Evolutionary conservation across 2,888 invertebrate species (phyloP).

Genomic region (Drosophila macrospina): DNA sequence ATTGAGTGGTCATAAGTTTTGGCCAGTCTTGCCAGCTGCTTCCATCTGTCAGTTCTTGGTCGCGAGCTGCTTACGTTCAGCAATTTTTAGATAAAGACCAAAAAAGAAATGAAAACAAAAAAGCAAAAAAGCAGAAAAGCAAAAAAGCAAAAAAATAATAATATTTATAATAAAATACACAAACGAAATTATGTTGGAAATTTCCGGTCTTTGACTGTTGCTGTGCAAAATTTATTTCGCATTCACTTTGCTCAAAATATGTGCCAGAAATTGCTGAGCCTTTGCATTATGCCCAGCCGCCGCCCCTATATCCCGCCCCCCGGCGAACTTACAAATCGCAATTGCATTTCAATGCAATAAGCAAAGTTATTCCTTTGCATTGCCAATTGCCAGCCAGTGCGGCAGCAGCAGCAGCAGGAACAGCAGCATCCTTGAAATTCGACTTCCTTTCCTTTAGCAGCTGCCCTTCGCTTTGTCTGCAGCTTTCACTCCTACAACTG

Average conservation of each 20-base stretch:
- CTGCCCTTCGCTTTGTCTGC: conserved; percentile 2
- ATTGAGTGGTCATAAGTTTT: conserved; percentile 75
- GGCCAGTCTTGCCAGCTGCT: conserved; percentile 48
- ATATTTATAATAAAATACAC: conserved; percentile 75
- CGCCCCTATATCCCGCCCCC: neutral
- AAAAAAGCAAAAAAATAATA: conserved; percentile 26
- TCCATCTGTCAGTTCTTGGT: conserved; percentile 46
- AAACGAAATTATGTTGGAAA: conserved; percentile 75
- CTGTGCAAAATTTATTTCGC: conserved; percentile 58
- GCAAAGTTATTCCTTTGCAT: conserved; percentile 71
- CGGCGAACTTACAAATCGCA: conserved; percentile 48
- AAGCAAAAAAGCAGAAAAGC: neutral
- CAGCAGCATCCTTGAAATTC: conserved; percentile 47
- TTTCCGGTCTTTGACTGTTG: conserved; percentile 60
- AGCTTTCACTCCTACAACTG: neutral
- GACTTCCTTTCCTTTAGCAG: conserved; percentile 35
- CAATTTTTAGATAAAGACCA: conserved; percentile 42
- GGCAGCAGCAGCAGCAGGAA: conserved; percentile 21
- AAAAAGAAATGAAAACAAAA: conserved; percentile 6
- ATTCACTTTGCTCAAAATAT: conserved; percentile 53
- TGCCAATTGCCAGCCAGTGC: conserved; percentile 47
- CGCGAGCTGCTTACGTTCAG: conserved; percentile 18
- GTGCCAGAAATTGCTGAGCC: conserved; percentile 52
- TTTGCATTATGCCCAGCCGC: conserved; percentile 10
- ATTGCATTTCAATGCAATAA: conserved; percentile 81